phyloP scores from a whole-genome alignment of 2,113 vertebrate genomes.

The Chaenogobius annularis region DNA sequence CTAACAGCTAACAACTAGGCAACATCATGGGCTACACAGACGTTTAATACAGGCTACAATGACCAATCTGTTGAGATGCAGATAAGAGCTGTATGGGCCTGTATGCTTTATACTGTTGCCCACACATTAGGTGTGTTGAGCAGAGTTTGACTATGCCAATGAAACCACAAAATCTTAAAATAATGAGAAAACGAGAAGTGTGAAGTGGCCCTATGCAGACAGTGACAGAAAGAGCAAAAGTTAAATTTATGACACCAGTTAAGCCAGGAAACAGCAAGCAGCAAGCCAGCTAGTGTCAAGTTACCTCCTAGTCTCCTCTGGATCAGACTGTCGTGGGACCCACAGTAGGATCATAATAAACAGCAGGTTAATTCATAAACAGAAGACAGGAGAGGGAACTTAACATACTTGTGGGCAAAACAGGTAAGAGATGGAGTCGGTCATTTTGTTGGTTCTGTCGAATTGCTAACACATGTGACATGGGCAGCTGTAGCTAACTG shows the following conservation, averaged over 20 bases:
- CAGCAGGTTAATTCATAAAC: conserved; percentile 8
- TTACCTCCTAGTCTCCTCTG: not conserved
- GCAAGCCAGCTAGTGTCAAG: not conserved
- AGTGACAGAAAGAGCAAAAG: conserved; percentile 26
- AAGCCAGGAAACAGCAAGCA: not conserved
- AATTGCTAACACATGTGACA: not conserved
- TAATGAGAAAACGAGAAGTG: conserved; percentile 72
- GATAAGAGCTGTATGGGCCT: not conserved
- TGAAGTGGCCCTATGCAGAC: conserved; percentile 50
- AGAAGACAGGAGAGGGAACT: conserved; percentile 10
- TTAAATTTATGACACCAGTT: conserved; percentile 40
- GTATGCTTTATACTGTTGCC: not conserved
- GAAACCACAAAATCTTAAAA: conserved; percentile 58
- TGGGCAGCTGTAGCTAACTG: not conserved
- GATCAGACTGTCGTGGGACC: conserved; percentile 24
- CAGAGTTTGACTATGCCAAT: conserved; percentile 3
- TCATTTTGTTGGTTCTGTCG: not conserved
- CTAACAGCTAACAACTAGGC: not conserved
- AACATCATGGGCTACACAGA: too few species aligned
- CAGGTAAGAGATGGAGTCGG: conserved; percentile 21
- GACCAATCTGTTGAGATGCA: not conserved
- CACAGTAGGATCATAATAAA: conserved; percentile 33
- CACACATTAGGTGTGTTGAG: not conserved
- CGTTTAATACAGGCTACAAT: not conserved
- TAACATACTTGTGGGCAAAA: not conserved